phyloP scores from a whole-genome alignment of 2,797 vertebrate species.

The Kryptopterus vitreolus region DNA sequence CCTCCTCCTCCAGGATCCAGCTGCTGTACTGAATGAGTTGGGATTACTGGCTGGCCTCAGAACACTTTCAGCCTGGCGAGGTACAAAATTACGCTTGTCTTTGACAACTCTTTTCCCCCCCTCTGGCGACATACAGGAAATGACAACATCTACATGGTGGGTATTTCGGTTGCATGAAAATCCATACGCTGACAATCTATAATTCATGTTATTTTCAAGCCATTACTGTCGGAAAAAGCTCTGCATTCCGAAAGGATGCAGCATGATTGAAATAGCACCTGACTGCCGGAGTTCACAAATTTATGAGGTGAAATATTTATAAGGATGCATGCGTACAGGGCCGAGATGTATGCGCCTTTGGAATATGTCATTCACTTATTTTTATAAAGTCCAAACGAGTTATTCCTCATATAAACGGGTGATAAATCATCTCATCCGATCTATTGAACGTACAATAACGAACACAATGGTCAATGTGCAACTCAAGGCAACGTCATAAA shows the following conservation, averaged over 20 bases:
- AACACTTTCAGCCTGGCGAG: conserved; percentile 23
- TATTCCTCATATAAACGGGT: background rate
- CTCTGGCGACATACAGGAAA: conserved; percentile 33
- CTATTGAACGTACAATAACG: background rate
- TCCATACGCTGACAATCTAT: conserved; percentile 41
- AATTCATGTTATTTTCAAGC: conserved; percentile 41
- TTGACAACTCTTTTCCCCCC: conserved; percentile 29
- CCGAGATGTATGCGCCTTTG: conserved; percentile 6
- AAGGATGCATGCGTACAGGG: conserved; percentile 1
- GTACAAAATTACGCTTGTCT: conserved; percentile 32
- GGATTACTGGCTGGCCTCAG: conserved; percentile 34
- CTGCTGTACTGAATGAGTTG: conserved; percentile 14
- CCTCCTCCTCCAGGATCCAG: conserved; percentile 16
- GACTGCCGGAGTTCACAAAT: conserved; percentile 29
- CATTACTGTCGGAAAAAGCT: conserved; percentile 38
- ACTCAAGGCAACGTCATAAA: background rate
- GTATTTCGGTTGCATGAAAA: conserved; percentile 35
- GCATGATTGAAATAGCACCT: conserved; percentile 10
- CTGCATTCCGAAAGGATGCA: conserved; percentile 18
- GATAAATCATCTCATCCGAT: background rate
- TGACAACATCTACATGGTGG: conserved; percentile 40
- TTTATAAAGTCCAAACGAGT: background rate
- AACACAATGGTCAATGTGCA: background rate
- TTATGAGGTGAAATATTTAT: conserved; percentile 28
- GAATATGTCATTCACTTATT: background rate